Evolutionary conservation across 1,140 invertebrate species (phyloP), one percentile per base, ranked within the genome.

Genomic region (Chironomus striatipennis): DNA sequence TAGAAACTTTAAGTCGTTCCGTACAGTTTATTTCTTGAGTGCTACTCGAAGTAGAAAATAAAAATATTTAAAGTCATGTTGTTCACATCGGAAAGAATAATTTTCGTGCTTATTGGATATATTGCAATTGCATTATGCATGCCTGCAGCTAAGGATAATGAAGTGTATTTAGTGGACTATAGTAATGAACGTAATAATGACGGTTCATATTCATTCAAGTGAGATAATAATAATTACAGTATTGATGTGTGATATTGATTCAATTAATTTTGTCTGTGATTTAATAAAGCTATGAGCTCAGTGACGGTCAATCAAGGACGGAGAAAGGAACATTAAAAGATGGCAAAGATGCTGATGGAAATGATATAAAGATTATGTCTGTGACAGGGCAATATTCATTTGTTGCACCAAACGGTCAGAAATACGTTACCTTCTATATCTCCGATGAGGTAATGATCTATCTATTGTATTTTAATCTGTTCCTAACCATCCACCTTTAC

Each of bases 41-140:
- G 24, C 24, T 5, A 34, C 24, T 2, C 1, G 5, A 12, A 57
- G 47, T 57, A 15, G n/a, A 57, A n/a, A 57, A n/a, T 57, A n/a
- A 57, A n/a, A 57, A n/a, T 57, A 47, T 47, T n/a, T 57, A 4
- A 5, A 57, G 12, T 57, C 5, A 15, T 47, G 43, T 47, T 57
- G 24, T 15, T 12, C 47, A 57, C 12, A 57, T 57, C n/a, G 12
- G 47, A 57, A n/a, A 57, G 47, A 57, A 57, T 57, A 57, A 57
- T 57, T 57, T 57, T 57, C n/a, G 47, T 57, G n/a, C 47, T 57
- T 57, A n/a, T 57, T 57, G 47, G 47, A 57, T 57, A n/a, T 57
- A n/a, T 57, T n/a, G 47, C 47, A n/a, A 15, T 57, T 57, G 12
- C 47, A 57, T 15, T 57, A 5, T n/a, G 47, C 12, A 12, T n/a